phyloP scores from a whole-genome alignment of 1,140 invertebrate species.

The Anoplolepis gracilipes region DNA sequence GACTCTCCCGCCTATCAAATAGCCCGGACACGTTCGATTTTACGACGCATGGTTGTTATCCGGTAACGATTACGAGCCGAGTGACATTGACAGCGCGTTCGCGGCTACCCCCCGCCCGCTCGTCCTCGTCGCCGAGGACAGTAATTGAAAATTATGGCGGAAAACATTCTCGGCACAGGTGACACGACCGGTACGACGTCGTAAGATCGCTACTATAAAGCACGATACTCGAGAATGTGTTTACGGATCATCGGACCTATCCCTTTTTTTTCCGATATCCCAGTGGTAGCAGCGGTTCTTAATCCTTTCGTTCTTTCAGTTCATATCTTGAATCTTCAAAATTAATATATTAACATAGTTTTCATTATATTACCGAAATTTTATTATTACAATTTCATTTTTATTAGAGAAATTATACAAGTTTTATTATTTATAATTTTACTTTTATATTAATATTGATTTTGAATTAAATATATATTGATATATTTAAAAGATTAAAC shows the following conservation, averaged over 20 bases:
- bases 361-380: no score
- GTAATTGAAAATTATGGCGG: slow-evolving; percentile 73
- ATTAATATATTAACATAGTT: no score
- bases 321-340: not conserved
- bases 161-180: not conserved
- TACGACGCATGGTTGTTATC: slow-evolving; percentile 56
- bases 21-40: slow-evolving; percentile 61
- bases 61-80: slow-evolving; percentile 55
- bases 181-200: slow-evolving; percentile 13
- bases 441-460: no score
- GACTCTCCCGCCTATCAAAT: slow-evolving; percentile 41
- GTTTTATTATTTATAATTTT: no score
- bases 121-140: slow-evolving; percentile 19
- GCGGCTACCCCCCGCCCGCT: not conserved
- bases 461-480: no score
- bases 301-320: not conserved
- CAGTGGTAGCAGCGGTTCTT: slow-evolving; percentile 6
- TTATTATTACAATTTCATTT: no score
- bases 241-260: slow-evolving; percentile 29
- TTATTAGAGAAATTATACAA: no score
- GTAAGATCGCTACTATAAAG: not conserved
- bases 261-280: not conserved
- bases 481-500: no score
- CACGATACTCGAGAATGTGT: slow-evolving; percentile 3
- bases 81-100: slow-evolving; percentile 30